These are phyloP conservation scores for Phyto melanocephala DNA, from an alignment of 2,888 invertebrate genomes.

Conservation along the genomic window DNA sequence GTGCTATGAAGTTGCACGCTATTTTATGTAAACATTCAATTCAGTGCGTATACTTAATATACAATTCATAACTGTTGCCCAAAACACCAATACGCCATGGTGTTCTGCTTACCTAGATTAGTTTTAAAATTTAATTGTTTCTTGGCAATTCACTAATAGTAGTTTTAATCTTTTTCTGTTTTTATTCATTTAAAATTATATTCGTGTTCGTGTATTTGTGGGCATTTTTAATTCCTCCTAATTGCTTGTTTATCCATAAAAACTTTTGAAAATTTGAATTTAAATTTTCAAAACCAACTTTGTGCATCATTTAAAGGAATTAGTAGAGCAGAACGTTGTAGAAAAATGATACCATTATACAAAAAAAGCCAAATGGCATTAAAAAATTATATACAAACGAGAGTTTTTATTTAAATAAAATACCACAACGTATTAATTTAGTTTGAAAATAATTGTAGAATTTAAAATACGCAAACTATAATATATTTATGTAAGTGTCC, in stretches of 20 bases:
- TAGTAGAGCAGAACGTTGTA: conserved; percentile 1
- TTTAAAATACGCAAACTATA: no score
- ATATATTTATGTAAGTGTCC: no score
- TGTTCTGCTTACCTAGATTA: neutral
- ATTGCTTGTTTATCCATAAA: conserved; percentile 21
- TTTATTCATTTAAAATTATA: neutral
- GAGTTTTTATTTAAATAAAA: neutral
- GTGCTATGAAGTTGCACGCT: no score
- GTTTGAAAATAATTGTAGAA: neutral
- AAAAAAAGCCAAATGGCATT: neutral
- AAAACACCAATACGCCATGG: neutral
- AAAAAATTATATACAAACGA: neutral
- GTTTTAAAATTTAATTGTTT: neutral
- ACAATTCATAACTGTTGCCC: neutral
- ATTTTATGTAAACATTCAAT: neutral
- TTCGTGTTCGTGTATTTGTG: neutral
- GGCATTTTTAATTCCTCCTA: neutral
- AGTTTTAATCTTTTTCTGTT: neutral
- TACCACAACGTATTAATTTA: neutral
- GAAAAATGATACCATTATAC: neutral
- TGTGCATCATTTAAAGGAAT: neutral
- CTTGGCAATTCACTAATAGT: neutral
- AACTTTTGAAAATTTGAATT: neutral
- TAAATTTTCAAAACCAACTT: neutral
- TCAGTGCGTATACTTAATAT: neutral